Percentiles rank a stretch among this genome's conserved stretches.
Conservation (phyloP, 2,888 invertebrate genomes). For the Rhyacophila evoluta region DNA sequence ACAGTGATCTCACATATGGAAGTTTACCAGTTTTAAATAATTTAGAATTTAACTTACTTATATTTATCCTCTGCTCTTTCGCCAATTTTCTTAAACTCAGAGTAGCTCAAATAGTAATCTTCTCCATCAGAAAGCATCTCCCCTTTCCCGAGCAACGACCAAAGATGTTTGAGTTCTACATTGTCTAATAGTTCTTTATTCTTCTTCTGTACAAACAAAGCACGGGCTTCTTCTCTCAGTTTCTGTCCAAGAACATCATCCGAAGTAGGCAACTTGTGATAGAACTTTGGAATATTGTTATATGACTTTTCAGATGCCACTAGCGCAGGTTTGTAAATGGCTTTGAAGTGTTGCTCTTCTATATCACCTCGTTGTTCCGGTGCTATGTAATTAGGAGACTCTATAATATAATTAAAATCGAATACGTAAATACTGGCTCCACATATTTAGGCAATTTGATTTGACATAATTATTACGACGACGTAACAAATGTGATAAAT, state of each 20-base stretch:
- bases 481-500: no score
- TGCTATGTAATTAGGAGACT: slow-evolving; percentile 58
- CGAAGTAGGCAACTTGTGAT: slow-evolving; percentile 56
- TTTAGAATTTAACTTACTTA: slow-evolving; percentile 69
- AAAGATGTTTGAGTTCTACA: slow-evolving; percentile 64
- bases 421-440: no score
- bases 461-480: no score
- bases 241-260: slow-evolving; percentile 60
- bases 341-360: slow-evolving; percentile 71
- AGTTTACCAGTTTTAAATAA: no score
- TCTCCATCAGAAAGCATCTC: slow-evolving; percentile 82
- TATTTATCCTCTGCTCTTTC: slow-evolving; percentile 81
- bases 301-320: slow-evolving; percentile 68
- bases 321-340: slow-evolving; percentile 68
- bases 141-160: slow-evolving; percentile 85
- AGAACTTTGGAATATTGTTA: slow-evolving; percentile 71
- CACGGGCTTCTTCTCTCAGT: slow-evolving; percentile 40
- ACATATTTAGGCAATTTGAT: no score
- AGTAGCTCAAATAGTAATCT: slow-evolving; percentile 87
- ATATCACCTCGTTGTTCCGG: slow-evolving; percentile 66
- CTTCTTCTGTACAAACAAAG: slow-evolving; percentile 42
- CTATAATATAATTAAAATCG: slow-evolving; percentile 35
- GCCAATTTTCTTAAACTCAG: slow-evolving; percentile 85
- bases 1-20: no score
- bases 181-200: slow-evolving; percentile 38